Evolutionary conservation across 1,140 invertebrate genomes (phyloP).

Genomic region (Campodea augens): DNA sequence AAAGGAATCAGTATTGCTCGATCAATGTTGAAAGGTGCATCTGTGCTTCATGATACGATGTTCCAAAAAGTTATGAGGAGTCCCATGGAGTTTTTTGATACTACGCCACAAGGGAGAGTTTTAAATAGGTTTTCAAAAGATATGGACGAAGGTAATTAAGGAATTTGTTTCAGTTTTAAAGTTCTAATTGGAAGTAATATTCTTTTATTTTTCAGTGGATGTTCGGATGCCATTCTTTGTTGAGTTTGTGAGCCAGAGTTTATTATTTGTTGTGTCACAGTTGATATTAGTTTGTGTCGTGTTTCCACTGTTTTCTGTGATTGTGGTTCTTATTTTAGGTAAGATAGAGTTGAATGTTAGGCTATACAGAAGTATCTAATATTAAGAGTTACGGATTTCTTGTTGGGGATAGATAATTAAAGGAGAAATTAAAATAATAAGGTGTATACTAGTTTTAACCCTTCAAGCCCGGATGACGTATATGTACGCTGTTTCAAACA

Average conservation of each 20-base stretch:
- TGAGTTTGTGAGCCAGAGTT: slow-evolving; percentile 30
- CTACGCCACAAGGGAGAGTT: slow-evolving; percentile 27
- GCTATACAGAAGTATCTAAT: too few relatives aligned
- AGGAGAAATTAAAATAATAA: too few relatives aligned
- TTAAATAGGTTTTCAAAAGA: slow-evolving; percentile 23
- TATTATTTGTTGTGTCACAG: slow-evolving; percentile 22
- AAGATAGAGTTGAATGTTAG: too few relatives aligned
- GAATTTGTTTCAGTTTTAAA: background rate
- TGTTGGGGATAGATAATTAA: too few relatives aligned
- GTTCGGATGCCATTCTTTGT: slow-evolving; percentile 29
- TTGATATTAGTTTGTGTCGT: slow-evolving; percentile 28
- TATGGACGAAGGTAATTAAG: slow-evolving; percentile 23
- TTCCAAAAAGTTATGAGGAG: slow-evolving; percentile 20
- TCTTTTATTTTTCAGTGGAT: slow-evolving; percentile 26
- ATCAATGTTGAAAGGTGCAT: slow-evolving; percentile 8
- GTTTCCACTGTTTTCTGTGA: slow-evolving; percentile 28
- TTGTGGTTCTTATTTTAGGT: slow-evolving; percentile 24
- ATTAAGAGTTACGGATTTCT: too few relatives aligned
- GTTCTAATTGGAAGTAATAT: background rate
- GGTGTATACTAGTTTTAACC: too few relatives aligned
- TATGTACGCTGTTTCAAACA: too few relatives aligned
- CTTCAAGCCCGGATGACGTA: too few relatives aligned
- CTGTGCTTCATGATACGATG: slow-evolving; percentile 14
- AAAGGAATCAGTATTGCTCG: slow-evolving; percentile 16
- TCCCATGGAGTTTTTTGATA: slow-evolving; percentile 29